A percentile compares a stretch with the other conserved stretches of the same genome.
Evolutionary conservation across 2,888 invertebrate species (phyloP).

Genomic region (Micoletzkya japonica): DNA sequence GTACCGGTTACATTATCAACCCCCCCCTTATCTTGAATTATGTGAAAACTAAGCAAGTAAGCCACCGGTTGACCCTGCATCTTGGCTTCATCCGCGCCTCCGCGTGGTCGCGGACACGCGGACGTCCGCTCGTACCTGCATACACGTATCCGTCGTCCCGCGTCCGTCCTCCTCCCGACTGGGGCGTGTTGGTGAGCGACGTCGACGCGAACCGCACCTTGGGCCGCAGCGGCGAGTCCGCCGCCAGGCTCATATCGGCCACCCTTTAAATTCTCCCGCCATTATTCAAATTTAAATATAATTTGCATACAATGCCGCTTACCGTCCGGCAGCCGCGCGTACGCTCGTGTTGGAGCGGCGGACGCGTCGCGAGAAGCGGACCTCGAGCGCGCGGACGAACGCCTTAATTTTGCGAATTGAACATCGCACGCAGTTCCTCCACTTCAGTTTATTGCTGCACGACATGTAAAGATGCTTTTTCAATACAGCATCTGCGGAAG

Average conservation of each 20-base stretch:
- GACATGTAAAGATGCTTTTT: too few relatives aligned
- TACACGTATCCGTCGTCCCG: slow-evolving; percentile 17
- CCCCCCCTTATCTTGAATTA: too few relatives aligned
- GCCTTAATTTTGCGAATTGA: neutral
- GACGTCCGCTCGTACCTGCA: neutral
- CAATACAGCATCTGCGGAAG: too few relatives aligned
- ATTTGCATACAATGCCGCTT: neutral
- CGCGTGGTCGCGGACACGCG: too few relatives aligned
- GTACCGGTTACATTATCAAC: too few relatives aligned
- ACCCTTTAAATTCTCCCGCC: neutral
- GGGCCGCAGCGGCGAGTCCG: neutral
- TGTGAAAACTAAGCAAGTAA: too few relatives aligned
- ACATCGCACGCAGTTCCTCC: too few relatives aligned
- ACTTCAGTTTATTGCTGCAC: too few relatives aligned
- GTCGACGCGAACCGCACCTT: neutral
- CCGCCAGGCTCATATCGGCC: neutral
- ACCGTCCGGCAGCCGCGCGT: neutral
- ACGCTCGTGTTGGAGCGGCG: neutral
- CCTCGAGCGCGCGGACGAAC: slow-evolving; percentile 12
- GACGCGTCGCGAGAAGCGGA: slow-evolving; percentile 1
- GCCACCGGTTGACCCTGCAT: too few relatives aligned
- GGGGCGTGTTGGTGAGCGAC: too few relatives aligned
- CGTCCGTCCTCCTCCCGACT: slow-evolving; percentile 8
- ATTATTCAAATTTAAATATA: neutral
- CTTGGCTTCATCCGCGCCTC: too few relatives aligned